Percentiles rank a stretch among this genome's conserved stretches.
These are phyloP conservation scores for Orthonychiurus folsomi DNA, from an alignment of 2,888 invertebrate genomes.

Conservation along the genomic window DNA sequence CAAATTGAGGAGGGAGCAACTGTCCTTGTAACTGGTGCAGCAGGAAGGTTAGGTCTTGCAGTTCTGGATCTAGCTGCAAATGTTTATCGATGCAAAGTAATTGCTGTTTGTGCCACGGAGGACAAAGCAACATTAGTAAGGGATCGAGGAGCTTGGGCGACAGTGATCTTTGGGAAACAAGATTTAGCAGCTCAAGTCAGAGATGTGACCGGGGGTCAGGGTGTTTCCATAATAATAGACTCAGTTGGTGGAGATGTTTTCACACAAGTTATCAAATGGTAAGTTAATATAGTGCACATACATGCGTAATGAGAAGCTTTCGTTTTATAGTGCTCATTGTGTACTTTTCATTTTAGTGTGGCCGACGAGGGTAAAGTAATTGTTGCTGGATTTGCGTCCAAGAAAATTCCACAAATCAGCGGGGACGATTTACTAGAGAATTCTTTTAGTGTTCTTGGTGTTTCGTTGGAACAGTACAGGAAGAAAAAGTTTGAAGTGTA, in stretches of 20 bases:
- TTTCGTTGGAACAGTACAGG: slow-evolving; percentile 49
- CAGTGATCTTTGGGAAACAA: slow-evolving; percentile 52
- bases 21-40: slow-evolving; percentile 57
- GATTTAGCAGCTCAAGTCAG: slow-evolving; percentile 50
- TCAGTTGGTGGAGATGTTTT: slow-evolving; percentile 56
- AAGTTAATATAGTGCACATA: slow-evolving; percentile 32
- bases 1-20: slow-evolving; percentile 49
- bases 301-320: no score
- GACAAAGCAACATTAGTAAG: slow-evolving; percentile 40
- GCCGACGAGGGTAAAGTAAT: slow-evolving; percentile 50
- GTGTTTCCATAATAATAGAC: slow-evolving; percentile 58
- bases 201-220: slow-evolving; percentile 52
- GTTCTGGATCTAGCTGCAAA: slow-evolving; percentile 61
- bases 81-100: slow-evolving; percentile 58
- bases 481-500: slow-evolving; percentile 51
- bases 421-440: slow-evolving; percentile 41
- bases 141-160: slow-evolving; percentile 53
- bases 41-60: slow-evolving; percentile 57
- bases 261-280: slow-evolving; percentile 54
- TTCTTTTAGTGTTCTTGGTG: slow-evolving; percentile 48
- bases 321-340: background rate
- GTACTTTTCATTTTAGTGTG: slow-evolving; percentile 45
- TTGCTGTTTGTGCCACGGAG: slow-evolving; percentile 58
- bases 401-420: slow-evolving; percentile 45
- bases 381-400: slow-evolving; percentile 49